These are phyloP conservation scores for Phrynocephalus guinanensis DNA, from an alignment of 2,797 vertebrate genomes.

Conservation along the genomic window DNA sequence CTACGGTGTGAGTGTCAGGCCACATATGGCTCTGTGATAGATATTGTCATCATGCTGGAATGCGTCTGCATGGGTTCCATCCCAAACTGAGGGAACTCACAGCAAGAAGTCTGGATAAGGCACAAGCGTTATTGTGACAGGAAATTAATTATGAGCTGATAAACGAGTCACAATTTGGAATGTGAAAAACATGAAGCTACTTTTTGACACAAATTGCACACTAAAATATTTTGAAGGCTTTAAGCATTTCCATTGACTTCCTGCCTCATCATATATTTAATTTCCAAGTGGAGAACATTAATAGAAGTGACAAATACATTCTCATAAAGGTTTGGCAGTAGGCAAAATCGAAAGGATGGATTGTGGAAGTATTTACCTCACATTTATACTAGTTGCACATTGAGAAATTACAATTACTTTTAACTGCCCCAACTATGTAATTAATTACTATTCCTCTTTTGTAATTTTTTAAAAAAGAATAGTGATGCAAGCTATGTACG, in stretches of 20 bases:
- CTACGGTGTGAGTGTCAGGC: slow-evolving; percentile 14
- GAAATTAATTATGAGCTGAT: slow-evolving; percentile 41
- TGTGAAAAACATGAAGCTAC: slow-evolving; percentile 10
- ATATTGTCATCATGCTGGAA: slow-evolving; percentile 34
- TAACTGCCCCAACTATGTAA: background rate
- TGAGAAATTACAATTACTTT: background rate
- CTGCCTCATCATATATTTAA: background rate
- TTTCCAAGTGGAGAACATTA: slow-evolving; percentile 17
- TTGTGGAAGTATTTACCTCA: background rate
- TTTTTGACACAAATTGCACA: slow-evolving; percentile 14
- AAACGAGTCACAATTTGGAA: slow-evolving; percentile 24
- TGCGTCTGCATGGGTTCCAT: slow-evolving; percentile 27
- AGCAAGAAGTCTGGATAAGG: slow-evolving; percentile 29
- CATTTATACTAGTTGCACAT: background rate
- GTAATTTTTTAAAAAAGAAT: too few relatives aligned
- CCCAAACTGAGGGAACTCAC: slow-evolving; percentile 39
- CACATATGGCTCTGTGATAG: slow-evolving; percentile 28
- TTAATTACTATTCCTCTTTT: background rate
- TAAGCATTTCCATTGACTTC: slow-evolving; percentile 3
- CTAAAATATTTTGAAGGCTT: slow-evolving; percentile 18
- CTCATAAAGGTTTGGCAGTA: background rate
- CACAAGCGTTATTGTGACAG: slow-evolving; percentile 35
- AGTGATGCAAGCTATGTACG: too few relatives aligned
- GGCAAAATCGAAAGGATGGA: background rate
- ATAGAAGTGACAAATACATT: slow-evolving; percentile 1